Base-by-base conservation (phyloP, 1,140 invertebrate species). In the Drosophila arawakana region DNA sequence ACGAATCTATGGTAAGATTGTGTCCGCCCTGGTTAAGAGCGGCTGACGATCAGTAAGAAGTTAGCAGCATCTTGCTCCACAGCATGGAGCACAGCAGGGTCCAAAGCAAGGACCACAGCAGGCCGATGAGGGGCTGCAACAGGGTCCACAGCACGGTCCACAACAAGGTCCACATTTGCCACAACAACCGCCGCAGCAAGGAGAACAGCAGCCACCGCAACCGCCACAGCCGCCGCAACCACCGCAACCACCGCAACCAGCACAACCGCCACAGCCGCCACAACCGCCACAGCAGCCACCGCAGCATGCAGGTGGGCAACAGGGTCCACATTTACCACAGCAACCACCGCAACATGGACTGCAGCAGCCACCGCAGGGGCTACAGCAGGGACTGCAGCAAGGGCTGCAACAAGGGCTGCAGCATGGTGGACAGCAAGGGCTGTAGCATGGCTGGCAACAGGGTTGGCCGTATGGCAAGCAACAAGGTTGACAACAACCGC, bases 301-400 rank as follows among this genome's bases (percentile, higher is more conserved):
- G 25, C 25, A 30, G 25, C 25, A 30, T 30, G 25, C 25, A 30
- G 25, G 25, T 30, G 25, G 6, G 25, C 25, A 30, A 30, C 25
- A 30, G 25, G 25, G 25, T 30, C 25, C 25, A 30, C 25, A 30
- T 30, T 30, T 30, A 30, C 25, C 25, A 30, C 25, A 30, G 25
- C 25, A 30, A 30, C 25, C 25, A 30, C 63, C 61, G 13, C 73
- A 71, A 13, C 76, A 79, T 2, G 76, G 76, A 6, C 25, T 37
- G 13, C 79, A 81, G 52, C 70, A 77, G 6, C 60, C 67, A 15
- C 80, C 78, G 34, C 78, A 75, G 2, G 73, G 49, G 11, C 62
- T 30, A 49, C 76, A 70, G 43, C 72, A 70, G 25, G 49, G 11
- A 8, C 70, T 50, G 39, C 62, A 76, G 25, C 76, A 69, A 0